These are phyloP conservation scores for Ormyrus rosae DNA, from an alignment of 2,888 invertebrate species.

Conservation along the genomic window DNA sequence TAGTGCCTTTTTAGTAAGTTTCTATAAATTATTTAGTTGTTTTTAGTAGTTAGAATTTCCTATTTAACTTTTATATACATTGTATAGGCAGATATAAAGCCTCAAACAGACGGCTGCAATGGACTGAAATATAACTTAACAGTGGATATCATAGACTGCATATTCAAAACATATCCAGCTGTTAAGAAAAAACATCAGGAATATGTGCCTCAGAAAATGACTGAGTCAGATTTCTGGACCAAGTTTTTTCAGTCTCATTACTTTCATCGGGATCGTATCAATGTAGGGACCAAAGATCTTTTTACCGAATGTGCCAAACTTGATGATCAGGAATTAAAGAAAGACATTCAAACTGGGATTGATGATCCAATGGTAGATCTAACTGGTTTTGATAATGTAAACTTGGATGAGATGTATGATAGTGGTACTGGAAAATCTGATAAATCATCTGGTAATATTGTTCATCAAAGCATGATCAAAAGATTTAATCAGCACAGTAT, in stretches of 20 bases:
- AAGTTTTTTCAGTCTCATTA: conserved; percentile 99
- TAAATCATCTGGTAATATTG: conserved; percentile 80
- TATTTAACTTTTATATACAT: background rate
- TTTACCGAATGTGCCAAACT: conserved; percentile 98
- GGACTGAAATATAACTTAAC: conserved; percentile 98
- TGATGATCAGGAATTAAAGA: conserved; percentile 90
- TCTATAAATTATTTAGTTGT: background rate
- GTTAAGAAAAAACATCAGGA: conserved; percentile 97
- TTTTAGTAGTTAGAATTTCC: background rate
- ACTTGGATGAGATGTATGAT: conserved; percentile 82
- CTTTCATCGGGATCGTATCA: conserved; percentile 95
- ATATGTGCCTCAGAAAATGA: conserved; percentile 95
- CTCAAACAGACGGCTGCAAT: conserved; percentile 97
- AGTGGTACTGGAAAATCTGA: conserved; percentile 73
- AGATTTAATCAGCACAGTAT: conserved; percentile 98
- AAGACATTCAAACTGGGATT: conserved; percentile 86
- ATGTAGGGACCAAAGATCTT: conserved; percentile 93
- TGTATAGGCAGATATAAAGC: conserved; percentile 94
- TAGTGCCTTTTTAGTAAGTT: conserved; percentile 79
- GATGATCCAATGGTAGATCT: conserved; percentile 90
- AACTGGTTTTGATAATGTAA: conserved; percentile 86
- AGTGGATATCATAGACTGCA: conserved; percentile 96
- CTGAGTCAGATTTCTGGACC: conserved; percentile 99
- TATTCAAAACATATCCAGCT: conserved; percentile 99
- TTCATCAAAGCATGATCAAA: conserved; percentile 95